These are phyloP conservation scores for Brachycybe producta DNA, from an alignment of 2,888 invertebrate species.

Conservation along the genomic window DNA sequence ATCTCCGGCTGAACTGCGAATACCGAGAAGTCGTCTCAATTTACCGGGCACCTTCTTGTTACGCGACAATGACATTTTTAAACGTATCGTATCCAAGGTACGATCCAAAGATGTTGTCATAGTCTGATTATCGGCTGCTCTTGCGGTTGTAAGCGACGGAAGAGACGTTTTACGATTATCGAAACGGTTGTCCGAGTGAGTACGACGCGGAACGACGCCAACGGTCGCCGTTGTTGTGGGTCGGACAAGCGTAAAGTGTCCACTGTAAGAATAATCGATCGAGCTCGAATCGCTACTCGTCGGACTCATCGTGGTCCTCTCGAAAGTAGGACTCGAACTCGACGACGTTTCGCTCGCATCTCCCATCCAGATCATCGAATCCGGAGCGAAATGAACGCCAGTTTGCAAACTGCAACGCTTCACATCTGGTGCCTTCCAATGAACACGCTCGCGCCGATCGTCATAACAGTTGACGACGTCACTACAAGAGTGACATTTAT, in stretches of 20 bases:
- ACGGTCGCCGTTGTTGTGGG: background rate
- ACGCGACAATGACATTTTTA: conserved; percentile 21
- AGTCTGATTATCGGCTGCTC: background rate
- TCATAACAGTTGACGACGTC: conserved; percentile 16
- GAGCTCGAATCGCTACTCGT: conserved; percentile 25
- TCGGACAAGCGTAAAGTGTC: background rate
- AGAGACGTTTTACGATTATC: background rate
- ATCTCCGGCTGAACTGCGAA: too few relatives aligned
- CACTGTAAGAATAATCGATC: conserved; percentile 15
- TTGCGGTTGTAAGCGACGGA: background rate
- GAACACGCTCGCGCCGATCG: background rate
- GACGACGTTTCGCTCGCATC: conserved; percentile 23
- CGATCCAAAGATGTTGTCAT: conserved; percentile 19
- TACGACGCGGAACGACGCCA: conserved; percentile 1
- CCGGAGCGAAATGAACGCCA: background rate
- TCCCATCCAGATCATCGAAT: conserved; percentile 22
- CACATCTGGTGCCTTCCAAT: background rate
- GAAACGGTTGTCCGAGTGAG: conserved; percentile 13
- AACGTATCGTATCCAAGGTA: conserved; percentile 21
- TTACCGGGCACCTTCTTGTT: conserved; percentile 18
- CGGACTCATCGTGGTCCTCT: conserved; percentile 23
- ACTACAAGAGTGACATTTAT: conserved; percentile 18
- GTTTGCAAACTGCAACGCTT: conserved; percentile 18
- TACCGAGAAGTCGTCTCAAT: background rate
- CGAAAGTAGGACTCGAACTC: conserved; percentile 23